phyloP scores from a whole-genome alignment of 2,797 vertebrate genomes.

The Spheniscus humboldti region DNA sequence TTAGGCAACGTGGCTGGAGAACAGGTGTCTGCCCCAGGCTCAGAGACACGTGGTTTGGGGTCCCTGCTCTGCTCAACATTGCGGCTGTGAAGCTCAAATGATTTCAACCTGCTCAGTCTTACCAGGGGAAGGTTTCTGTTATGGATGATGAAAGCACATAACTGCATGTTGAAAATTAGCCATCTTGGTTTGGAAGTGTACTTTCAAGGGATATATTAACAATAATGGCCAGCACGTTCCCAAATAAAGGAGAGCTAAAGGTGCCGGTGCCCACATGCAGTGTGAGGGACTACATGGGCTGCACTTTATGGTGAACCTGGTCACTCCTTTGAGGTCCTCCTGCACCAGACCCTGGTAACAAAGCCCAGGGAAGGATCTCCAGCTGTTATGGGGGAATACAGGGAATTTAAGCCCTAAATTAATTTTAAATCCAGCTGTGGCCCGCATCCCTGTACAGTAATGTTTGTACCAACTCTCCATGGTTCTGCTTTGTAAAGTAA shows the following conservation, averaged over 20 bases:
- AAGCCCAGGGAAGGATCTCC: neutral
- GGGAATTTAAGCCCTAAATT: neutral
- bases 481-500: neutral
- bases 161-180: fast-evolving
- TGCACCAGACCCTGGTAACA: neutral
- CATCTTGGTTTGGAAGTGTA: neutral
- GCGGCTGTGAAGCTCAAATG: neutral
- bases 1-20: neutral
- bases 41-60: neutral
- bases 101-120: slow-evolving; percentile 25
- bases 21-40: neutral
- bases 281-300: neutral
- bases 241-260: neutral
- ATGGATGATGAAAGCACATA: neutral
- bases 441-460: neutral
- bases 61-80: fast-evolving
- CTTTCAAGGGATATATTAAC: neutral
- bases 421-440: neutral
- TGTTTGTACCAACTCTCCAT: neutral
- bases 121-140: neutral
- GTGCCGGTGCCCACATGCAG: too few relatives aligned
- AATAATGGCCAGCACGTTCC: neutral
- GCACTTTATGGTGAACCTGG: neutral
- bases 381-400: neutral
- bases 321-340: neutral